A percentile compares a stretch with the other conserved stretches of the same genome.
These are phyloP conservation scores for Otis tarda DNA, from an alignment of 2,113 vertebrate species.

Conservation along the genomic window DNA sequence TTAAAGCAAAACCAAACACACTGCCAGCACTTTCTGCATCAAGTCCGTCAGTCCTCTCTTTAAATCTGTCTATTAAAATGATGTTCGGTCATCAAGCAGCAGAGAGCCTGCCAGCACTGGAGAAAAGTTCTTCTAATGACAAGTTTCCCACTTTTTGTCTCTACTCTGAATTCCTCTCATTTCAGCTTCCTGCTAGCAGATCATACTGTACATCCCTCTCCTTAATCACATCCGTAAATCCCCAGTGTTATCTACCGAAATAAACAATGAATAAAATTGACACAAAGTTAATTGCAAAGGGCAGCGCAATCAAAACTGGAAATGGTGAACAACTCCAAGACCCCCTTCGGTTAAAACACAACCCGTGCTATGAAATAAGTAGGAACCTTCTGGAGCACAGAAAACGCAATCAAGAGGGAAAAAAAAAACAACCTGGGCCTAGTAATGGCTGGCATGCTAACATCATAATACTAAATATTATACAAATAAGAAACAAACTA, in stretches of 20 bases:
- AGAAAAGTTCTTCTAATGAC: neutral
- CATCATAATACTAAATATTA: neutral
- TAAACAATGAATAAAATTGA: neutral
- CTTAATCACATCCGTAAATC: neutral
- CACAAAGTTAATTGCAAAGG: neutral
- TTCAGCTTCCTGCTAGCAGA: neutral
- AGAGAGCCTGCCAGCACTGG: neutral
- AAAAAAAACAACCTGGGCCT: fast-evolving
- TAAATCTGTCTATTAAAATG: neutral
- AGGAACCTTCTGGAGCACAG: neutral
- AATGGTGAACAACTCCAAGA: neutral
- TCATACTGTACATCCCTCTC: neutral
- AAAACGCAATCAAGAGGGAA: neutral
- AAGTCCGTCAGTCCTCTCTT: neutral
- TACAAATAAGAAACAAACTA: neutral
- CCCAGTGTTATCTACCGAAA: neutral
- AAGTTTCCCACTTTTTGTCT: neutral
- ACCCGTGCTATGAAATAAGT: neutral
- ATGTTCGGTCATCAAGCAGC: neutral
- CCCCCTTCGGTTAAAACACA: neutral
- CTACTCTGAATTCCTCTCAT: neutral
- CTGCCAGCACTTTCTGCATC: neutral
- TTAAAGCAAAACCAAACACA: neutral
- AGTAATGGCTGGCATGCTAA: neutral
- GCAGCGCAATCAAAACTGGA: neutral